These are phyloP conservation scores for Sycophila sp. DNA, from an alignment of 1,140 invertebrate genomes.

Conservation along the genomic window DNA sequence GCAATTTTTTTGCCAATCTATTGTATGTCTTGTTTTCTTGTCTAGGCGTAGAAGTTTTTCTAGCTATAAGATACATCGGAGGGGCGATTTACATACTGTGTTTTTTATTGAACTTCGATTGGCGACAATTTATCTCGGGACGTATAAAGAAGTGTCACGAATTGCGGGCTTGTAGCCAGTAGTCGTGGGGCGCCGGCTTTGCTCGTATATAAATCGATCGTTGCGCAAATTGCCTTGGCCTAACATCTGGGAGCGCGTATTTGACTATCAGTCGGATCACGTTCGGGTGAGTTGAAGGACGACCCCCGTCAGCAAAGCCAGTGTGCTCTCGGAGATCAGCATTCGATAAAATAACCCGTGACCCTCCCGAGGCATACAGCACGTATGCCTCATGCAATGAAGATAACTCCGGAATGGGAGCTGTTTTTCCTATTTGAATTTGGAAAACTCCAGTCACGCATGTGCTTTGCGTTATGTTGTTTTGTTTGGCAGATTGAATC, in stretches of 20 bases:
- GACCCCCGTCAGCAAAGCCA: background rate
- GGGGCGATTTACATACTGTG: background rate
- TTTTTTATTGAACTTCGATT: conserved; percentile 7
- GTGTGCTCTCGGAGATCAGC: conserved; percentile 38
- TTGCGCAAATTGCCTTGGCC: conserved; percentile 50
- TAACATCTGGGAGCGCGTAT: conserved; percentile 47
- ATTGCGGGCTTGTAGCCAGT: background rate
- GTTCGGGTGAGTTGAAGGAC: conserved; percentile 43
- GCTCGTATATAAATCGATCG: conserved; percentile 47
- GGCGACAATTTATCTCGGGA: background rate
- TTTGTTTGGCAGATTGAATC: background rate
- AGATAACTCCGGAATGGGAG: background rate
- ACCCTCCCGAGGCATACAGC: conserved; percentile 20
- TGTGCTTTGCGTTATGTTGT: no score
- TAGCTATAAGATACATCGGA: background rate
- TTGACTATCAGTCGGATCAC: conserved; percentile 55
- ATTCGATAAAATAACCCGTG: conserved; percentile 49
- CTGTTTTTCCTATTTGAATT: conserved; percentile 18
- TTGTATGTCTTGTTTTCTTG: no score
- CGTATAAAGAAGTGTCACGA: background rate
- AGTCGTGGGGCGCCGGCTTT: background rate
- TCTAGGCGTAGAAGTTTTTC: no score
- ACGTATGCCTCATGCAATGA: background rate
- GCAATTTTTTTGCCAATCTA: conserved; percentile 5
- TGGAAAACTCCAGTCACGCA: background rate